A percentile compares a stretch with the other conserved stretches of the same genome.
Evolutionary conservation across 2,888 invertebrate genomes (phyloP).

Genomic region (Tillus elongatus): DNA sequence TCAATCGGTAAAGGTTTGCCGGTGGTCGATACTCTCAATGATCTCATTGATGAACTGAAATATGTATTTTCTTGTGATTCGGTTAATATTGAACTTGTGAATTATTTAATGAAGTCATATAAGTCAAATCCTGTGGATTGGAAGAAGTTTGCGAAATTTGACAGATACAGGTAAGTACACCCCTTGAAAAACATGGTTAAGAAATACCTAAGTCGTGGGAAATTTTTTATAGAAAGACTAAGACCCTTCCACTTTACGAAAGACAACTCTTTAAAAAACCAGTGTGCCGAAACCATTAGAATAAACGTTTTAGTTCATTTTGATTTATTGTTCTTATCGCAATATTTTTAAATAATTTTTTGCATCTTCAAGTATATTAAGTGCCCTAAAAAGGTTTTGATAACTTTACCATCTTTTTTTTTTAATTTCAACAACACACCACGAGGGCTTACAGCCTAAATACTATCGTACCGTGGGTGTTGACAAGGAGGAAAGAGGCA

Average conservation of each 20-base stretch:
- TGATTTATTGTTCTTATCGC: too few species aligned
- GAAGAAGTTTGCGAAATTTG: constrained; percentile 91
- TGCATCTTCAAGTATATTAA: too few species aligned
- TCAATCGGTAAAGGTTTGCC: constrained; percentile 30
- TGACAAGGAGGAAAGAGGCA: too few species aligned
- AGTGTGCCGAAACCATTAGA: too few species aligned
- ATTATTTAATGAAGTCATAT: constrained; percentile 68
- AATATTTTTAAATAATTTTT: too few species aligned
- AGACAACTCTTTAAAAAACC: neutral
- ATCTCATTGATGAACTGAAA: constrained; percentile 61
- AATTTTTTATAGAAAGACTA: constrained; percentile 3
- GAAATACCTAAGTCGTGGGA: too few species aligned
- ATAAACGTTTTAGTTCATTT: too few species aligned
- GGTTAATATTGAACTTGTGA: constrained; percentile 87
- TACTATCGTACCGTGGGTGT: too few species aligned
- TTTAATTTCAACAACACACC: too few species aligned
- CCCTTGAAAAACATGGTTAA: neutral
- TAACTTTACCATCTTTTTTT: too few species aligned
- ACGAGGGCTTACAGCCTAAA: too few species aligned
- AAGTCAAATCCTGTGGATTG: constrained; percentile 85
- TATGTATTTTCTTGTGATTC: constrained; percentile 67
- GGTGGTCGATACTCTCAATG: constrained; percentile 45
- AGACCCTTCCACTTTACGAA: neutral
- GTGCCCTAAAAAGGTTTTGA: too few species aligned
- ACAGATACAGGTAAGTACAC: constrained; percentile 70